Percentiles rank a stretch among this genome's conserved stretches.
Evolutionary conservation across 2,113 vertebrate species (phyloP).

Genomic region (Ahaetulla prasina): DNA sequence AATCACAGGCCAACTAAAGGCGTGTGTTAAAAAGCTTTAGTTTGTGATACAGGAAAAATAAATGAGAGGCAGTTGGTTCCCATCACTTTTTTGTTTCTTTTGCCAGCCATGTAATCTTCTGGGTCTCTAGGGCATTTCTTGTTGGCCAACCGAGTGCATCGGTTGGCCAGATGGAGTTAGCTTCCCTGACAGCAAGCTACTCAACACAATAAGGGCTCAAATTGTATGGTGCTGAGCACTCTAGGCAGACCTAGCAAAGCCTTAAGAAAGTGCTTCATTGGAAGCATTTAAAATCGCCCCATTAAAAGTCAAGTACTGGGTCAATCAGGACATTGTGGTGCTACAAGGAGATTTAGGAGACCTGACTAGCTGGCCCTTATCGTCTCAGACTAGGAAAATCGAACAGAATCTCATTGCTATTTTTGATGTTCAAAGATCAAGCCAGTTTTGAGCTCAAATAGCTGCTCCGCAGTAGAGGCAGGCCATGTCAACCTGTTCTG

Average conservation of each 20-base stretch:
- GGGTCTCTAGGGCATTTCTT: neutral
- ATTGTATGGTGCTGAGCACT: neutral
- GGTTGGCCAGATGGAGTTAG: neutral
- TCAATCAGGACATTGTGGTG: neutral
- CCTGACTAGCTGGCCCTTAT: neutral
- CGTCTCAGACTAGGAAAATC: neutral
- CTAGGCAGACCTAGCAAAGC: slow-evolving; percentile 17
- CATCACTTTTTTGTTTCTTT: neutral
- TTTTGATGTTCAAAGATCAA: neutral
- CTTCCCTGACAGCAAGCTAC: neutral
- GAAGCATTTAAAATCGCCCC: neutral
- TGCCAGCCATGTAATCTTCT: neutral
- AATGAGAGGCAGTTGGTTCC: neutral
- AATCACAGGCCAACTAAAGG: neutral
- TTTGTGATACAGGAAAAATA: neutral
- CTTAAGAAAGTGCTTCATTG: neutral
- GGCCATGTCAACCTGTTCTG: neutral
- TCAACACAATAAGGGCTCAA: neutral
- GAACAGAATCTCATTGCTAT: neutral
- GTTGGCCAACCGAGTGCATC: neutral
- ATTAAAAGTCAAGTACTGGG: neutral
- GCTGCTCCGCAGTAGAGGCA: neutral
- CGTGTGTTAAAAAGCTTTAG: neutral
- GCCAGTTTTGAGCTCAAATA: neutral
- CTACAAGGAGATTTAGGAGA: neutral